These are phyloP conservation scores for Ostrea edulis DNA, from an alignment of 1,140 invertebrate species.

Conservation along the genomic window DNA sequence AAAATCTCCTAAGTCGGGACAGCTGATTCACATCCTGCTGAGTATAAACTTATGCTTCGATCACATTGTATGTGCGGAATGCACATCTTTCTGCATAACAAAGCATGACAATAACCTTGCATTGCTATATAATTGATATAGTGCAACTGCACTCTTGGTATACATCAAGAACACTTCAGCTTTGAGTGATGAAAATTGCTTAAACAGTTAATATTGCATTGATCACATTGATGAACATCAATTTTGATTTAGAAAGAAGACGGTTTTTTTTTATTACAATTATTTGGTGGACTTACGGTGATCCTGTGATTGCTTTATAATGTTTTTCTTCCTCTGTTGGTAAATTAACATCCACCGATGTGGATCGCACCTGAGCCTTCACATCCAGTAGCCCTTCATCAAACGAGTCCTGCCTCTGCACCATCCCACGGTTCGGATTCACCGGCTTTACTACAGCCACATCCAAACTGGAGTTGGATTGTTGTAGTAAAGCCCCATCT, in stretches of 20 bases:
- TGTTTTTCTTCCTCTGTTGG: constrained; percentile 91
- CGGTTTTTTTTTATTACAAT: no score
- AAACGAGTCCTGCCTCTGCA: constrained; percentile 64
- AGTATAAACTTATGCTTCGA: neutral
- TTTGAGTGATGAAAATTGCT: neutral
- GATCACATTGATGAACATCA: no score
- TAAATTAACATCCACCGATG: constrained; percentile 93
- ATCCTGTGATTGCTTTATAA: constrained; percentile 85
- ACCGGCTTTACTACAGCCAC: constrained; percentile 41
- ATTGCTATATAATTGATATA: constrained; percentile 6
- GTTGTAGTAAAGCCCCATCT: constrained; percentile 69
- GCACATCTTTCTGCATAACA: constrained; percentile 32
- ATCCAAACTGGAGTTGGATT: constrained; percentile 46
- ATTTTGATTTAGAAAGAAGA: no score
- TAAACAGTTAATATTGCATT: neutral
- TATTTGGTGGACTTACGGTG: neutral
- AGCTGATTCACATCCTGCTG: neutral
- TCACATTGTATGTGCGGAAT: neutral
- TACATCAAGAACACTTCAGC: neutral
- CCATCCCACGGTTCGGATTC: constrained; percentile 38
- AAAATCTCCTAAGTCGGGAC: neutral
- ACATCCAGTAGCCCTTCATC: constrained; percentile 61
- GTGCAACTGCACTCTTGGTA: constrained; percentile 11
- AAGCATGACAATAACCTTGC: neutral
- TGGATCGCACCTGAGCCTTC: constrained; percentile 83